Percentiles rank a stretch among this genome's conserved stretches.
Conservation (phyloP, 1,140 invertebrate genomes). For the Brachionus manjavacas region DNA sequence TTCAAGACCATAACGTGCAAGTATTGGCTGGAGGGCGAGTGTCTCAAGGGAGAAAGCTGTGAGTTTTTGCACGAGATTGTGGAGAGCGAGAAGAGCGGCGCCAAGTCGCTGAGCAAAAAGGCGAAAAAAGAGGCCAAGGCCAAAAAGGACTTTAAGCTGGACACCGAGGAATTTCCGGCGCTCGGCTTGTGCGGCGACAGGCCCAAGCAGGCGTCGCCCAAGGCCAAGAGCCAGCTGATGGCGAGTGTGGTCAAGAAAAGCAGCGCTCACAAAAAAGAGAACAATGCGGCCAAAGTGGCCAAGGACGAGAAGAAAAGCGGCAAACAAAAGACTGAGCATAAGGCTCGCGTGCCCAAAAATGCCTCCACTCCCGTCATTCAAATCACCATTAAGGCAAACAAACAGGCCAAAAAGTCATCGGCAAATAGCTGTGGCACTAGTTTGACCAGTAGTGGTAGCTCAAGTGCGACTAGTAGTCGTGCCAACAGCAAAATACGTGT, state of each 20-base stretch:
- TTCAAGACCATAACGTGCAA: slow-evolving; percentile 60
- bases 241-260: slow-evolving; percentile 4
- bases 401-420: background rate
- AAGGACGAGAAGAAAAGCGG: background rate
- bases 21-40: slow-evolving; percentile 58
- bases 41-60: slow-evolving; percentile 59
- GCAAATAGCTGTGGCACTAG: slow-evolving; percentile 18
- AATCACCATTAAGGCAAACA: background rate
- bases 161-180: slow-evolving; percentile 36
- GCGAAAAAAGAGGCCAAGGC: background rate
- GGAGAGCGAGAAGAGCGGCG: background rate
- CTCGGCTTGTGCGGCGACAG: background rate
- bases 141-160: slow-evolving; percentile 32
- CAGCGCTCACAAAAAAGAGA: background rate
- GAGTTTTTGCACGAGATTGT: slow-evolving; percentile 58
- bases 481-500: slow-evolving; percentile 8
- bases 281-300: background rate
- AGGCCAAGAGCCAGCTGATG: background rate
- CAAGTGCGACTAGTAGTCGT: slow-evolving; percentile 12
- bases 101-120: background rate
- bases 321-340: background rate
- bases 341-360: background rate
- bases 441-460: background rate
- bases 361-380: background rate
- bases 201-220: slow-evolving; percentile 6